Conservation (phyloP, 2,888 invertebrate genomes). For the Electrophaes corylata region DNA sequence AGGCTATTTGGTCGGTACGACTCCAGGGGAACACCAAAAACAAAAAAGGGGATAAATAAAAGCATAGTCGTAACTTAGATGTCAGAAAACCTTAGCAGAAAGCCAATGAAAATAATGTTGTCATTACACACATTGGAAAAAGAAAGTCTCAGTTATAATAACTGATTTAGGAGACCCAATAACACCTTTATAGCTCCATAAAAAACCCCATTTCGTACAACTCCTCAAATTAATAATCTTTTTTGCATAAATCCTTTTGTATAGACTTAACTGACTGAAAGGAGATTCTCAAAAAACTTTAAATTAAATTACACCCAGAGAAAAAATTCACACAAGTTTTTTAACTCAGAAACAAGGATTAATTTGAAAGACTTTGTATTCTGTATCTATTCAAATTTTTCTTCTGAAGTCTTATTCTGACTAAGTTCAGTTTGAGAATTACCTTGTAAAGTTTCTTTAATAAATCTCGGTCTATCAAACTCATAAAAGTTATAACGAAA, state of each 20-base stretch:
- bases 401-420: constrained; percentile 11
- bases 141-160: not conserved
- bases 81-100: too few species aligned
- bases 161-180: constrained; percentile 3
- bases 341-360: constrained; percentile 24
- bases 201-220: not conserved
- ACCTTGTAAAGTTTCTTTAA: constrained; percentile 4
- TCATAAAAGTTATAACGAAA: too few species aligned
- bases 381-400: constrained; percentile 23
- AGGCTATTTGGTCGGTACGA: too few species aligned
- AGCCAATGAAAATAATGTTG: too few species aligned
- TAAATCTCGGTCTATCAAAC: constrained; percentile 8
- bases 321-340: constrained; percentile 23
- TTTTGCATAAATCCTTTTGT: constrained; percentile 15
- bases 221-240: constrained; percentile 1
- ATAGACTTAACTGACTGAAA: constrained; percentile 2
- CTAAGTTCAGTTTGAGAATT: not conserved
- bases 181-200: constrained; percentile 7
- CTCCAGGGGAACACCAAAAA: too few species aligned
- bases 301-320: constrained; percentile 6
- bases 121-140: not conserved
- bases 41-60: too few species aligned
- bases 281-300: constrained; percentile 6
- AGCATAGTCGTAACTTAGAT: too few species aligned
- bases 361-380: constrained; percentile 17